A percentile compares a stretch with the other conserved stretches of the same genome.
Conservation (phyloP, 2,113 vertebrate genomes). For the Semnornis frantzii region DNA sequence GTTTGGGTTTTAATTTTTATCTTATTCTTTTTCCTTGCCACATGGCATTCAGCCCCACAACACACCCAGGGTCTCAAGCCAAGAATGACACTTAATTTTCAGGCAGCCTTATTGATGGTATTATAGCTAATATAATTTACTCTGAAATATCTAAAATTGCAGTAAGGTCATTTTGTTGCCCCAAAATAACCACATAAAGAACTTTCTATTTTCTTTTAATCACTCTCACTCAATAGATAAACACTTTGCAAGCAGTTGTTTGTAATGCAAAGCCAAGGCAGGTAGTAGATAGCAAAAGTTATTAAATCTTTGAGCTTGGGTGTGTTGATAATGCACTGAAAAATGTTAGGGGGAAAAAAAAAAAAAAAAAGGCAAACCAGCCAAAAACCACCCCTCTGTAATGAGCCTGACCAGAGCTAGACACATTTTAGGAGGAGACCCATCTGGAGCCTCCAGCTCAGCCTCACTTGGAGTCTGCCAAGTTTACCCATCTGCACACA, state of each 20-base stretch:
- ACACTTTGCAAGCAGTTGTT: constrained; percentile 38
- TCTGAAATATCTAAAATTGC: constrained; percentile 60
- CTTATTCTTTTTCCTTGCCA: constrained; percentile 54
- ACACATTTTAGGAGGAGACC: constrained; percentile 12
- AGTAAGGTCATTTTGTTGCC: neutral
- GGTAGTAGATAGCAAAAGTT: constrained; percentile 24
- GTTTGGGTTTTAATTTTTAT: constrained; percentile 60
- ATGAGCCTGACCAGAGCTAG: constrained; percentile 46
- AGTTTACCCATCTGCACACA: constrained; percentile 31
- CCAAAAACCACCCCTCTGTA: constrained; percentile 14
- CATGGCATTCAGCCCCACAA: constrained; percentile 43
- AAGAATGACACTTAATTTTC: constrained; percentile 70
- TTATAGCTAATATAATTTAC: constrained; percentile 61
- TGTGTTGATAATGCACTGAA: neutral
- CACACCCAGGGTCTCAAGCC: constrained; percentile 37
- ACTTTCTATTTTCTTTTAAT: constrained; percentile 50
- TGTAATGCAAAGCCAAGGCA: constrained; percentile 28
- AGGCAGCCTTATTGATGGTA: constrained; percentile 42
- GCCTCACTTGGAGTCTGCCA: neutral
- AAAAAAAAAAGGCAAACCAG: neutral
- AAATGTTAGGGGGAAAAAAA: neutral
- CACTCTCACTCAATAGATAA: constrained; percentile 44
- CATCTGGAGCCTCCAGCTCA: constrained; percentile 48
- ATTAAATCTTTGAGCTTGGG: constrained; percentile 7
- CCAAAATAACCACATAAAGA: constrained; percentile 13